phyloP scores from a whole-genome alignment of 2,113 vertebrate genomes.

The Pogona vitticeps region DNA sequence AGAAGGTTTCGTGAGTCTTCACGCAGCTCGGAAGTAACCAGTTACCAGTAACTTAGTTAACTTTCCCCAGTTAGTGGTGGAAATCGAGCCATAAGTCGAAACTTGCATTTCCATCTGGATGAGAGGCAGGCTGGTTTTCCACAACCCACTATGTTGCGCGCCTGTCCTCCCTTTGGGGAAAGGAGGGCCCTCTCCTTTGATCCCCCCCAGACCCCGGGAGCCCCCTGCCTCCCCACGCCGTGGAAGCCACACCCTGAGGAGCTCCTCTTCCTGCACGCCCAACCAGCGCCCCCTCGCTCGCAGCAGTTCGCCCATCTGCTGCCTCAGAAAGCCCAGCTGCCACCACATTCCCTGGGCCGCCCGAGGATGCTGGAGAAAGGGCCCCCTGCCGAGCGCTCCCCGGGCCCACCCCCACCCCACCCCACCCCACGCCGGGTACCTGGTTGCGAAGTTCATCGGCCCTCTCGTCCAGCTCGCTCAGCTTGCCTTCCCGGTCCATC shows the following conservation, averaged over 20 bases:
- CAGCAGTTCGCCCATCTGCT: too few species aligned
- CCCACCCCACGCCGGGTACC: conserved; percentile 52
- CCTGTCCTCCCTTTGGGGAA: neutral
- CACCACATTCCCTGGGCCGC: neutral
- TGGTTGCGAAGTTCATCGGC: conserved; percentile 67
- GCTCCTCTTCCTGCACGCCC: too few species aligned
- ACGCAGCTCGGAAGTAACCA: too few species aligned
- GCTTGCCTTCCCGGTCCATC: conserved; percentile 70
- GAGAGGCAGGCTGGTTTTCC: neutral
- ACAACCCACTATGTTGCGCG: neutral
- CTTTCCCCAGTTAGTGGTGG: neutral
- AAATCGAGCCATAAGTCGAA: too few species aligned
- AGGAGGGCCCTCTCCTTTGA: neutral
- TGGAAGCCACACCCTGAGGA: too few species aligned
- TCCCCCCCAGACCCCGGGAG: neutral
- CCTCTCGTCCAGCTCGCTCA: conserved; percentile 63
- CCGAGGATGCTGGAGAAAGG: neutral
- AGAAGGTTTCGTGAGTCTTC: too few species aligned
- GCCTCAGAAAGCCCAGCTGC: too few species aligned
- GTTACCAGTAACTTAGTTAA: neutral
- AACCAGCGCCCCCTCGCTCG: too few species aligned
- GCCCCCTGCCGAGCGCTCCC: too few species aligned
- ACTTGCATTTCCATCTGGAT: neutral
- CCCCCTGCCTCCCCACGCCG: neutral
- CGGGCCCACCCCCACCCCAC: neutral